Conservation (phyloP, 2,113 vertebrate species). For the Tretioscincus oriximinensis region DNA sequence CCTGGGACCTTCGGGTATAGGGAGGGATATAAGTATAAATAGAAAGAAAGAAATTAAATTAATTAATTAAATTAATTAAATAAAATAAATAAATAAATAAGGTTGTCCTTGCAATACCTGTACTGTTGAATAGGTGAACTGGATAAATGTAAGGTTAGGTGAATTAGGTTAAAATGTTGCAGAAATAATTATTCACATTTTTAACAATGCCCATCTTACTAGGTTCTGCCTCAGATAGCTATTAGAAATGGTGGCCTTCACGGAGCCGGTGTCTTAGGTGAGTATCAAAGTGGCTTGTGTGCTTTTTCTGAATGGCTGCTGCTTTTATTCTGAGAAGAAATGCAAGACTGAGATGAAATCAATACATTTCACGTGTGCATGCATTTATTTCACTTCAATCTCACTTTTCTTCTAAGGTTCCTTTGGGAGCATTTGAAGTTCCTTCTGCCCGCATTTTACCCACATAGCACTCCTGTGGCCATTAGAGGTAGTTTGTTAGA, state of each 20-base stretch:
- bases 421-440: neutral
- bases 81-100: no score
- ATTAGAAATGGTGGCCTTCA: conserved; percentile 81
- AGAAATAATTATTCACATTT: neutral
- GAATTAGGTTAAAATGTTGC: neutral
- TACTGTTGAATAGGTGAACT: neutral
- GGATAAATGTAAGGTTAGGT: neutral
- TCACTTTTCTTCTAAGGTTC: neutral
- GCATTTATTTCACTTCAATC: neutral
- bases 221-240: conserved; percentile 90
- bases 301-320: no score
- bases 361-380: no score
- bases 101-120: neutral
- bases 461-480: neutral
- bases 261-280: conserved; percentile 91
- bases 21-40: no score
- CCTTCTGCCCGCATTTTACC: neutral
- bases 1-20: no score
- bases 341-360: no score
- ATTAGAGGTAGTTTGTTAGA: neutral
- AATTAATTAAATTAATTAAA: no score
- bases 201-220: conserved; percentile 55
- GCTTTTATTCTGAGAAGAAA: no score
- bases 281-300: conserved; percentile 45
- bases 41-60: no score